These are phyloP conservation scores for Acrobasis suavella DNA, from an alignment of 2,888 invertebrate species.

Conservation along the genomic window DNA sequence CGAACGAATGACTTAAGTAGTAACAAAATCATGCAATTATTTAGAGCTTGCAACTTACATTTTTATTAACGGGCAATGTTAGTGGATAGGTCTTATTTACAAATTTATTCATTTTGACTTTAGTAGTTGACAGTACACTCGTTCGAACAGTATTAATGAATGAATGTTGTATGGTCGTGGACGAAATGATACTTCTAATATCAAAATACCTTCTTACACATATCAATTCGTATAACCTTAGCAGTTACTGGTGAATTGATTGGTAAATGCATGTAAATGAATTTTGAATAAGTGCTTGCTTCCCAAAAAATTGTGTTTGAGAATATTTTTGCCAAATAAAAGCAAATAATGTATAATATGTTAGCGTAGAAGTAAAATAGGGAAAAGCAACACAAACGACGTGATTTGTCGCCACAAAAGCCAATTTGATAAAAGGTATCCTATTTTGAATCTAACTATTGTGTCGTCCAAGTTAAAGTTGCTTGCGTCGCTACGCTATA, in stretches of 20 bases:
- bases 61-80: constrained; percentile 3
- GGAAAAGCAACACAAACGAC: constrained; percentile 10
- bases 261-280: constrained; percentile 1
- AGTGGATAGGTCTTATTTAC: not conserved
- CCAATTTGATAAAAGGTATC: not conserved
- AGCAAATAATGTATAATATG: constrained; percentile 6
- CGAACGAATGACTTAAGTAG: constrained; percentile 18
- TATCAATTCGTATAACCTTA: not conserved
- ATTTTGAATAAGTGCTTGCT: constrained; percentile 5
- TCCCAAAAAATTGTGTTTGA: not conserved
- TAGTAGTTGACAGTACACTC: constrained; percentile 11
- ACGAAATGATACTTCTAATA: constrained; percentile 3
- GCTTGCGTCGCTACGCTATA: constrained; percentile 22
- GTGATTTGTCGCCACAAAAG: constrained; percentile 7
- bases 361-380: constrained; percentile 12
- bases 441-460: not conserved
- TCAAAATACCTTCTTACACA: not conserved
- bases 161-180: constrained; percentile 1
- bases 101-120: not conserved
- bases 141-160: constrained; percentile 6
- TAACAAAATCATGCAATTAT: not conserved
- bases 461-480: not conserved
- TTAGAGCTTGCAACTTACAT: not conserved
- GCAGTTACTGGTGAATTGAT: not conserved
- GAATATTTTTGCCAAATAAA: not conserved